A percentile compares a stretch with the other conserved stretches of the same genome.
Evolutionary conservation across 2,888 invertebrate genomes (phyloP).

Genomic region (Acanthosepion lycidas): DNA sequence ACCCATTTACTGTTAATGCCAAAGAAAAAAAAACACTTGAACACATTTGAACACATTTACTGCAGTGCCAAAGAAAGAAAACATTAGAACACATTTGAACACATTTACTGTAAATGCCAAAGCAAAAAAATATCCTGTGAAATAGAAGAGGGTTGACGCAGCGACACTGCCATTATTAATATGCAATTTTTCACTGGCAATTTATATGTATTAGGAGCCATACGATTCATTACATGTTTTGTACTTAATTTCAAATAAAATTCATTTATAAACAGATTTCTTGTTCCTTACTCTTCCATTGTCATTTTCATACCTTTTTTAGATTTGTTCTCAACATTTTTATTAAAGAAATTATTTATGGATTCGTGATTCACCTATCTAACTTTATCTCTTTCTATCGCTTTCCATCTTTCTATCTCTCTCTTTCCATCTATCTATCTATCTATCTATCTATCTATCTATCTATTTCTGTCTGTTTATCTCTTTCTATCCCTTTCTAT

Average conservation of each 20-base stretch:
- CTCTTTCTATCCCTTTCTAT: too few species aligned
- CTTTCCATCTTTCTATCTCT: background rate
- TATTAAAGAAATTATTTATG: too few species aligned
- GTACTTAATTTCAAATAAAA: background rate
- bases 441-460: background rate
- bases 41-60: too few species aligned
- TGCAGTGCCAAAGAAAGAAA: background rate
- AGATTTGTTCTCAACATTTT: too few species aligned
- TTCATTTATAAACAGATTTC: background rate
- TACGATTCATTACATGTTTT: background rate
- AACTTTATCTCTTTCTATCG: background rate
- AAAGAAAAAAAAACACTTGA: too few species aligned
- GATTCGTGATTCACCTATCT: too few species aligned
- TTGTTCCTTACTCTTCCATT: background rate
- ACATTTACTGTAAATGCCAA: background rate
- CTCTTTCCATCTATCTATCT: background rate
- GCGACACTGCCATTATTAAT: background rate
- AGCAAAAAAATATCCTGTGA: background rate
- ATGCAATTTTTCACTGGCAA: constrained; percentile 2
- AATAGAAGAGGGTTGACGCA: background rate
- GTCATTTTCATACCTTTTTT: background rate
- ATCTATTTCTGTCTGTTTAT: background rate
- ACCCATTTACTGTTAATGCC: too few species aligned
- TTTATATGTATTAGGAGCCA: background rate
- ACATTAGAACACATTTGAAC: background rate